Base-by-base conservation (phyloP, 2,113 vertebrate genomes). In the Climacteris rufus region DNA sequence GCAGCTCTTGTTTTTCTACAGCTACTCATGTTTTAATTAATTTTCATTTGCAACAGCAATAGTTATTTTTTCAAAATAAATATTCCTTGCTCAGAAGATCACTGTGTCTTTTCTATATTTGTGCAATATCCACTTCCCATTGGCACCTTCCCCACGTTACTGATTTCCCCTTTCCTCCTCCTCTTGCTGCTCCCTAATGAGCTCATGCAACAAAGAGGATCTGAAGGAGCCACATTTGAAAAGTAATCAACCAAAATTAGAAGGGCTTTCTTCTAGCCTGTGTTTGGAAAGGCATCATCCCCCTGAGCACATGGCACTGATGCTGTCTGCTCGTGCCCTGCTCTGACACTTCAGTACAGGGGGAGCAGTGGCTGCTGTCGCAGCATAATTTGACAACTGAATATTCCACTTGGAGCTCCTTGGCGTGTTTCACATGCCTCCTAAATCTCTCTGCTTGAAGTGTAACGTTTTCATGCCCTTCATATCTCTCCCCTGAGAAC, bases 401-500 rank as follows among this genome's bases (percentile, higher is more conserved):
- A 89, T 80, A 80, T 70, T 96, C 87, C 47, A 0, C 89, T 80
- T 30, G 35, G 82, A 70, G 25, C 84, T 90, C 91, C 59, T 69
- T 18, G 3, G 37, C 1, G 2, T 28, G 91, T 71, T 52, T 94
- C 92, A 39, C 45, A 20, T 44, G 64, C 79, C 68, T 93, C 59
- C 71, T 86, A 83, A 96, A 93, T 80, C 90, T 93, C 91, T 50
- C 60, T 52, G 68, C 88, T 63, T 80, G 54, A 78, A 90, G 71
- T 59, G 87, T 66, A 90, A 77, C 81, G 37, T 92, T 90, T 81
- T 78, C 24, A 5, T 94, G 87, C 85, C 71, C 52, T 70, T 94
- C 87, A 63, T 24, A 33, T 59, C 92, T 83, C 88, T 44, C 83
- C 82, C 93, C 77, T 74, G 91, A 90, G 90, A 96, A 66, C 66